Percentiles rank a stretch among this genome's conserved stretches.
phyloP scores from a whole-genome alignment of 2,797 vertebrate genomes.

The Crax fasciolata region DNA sequence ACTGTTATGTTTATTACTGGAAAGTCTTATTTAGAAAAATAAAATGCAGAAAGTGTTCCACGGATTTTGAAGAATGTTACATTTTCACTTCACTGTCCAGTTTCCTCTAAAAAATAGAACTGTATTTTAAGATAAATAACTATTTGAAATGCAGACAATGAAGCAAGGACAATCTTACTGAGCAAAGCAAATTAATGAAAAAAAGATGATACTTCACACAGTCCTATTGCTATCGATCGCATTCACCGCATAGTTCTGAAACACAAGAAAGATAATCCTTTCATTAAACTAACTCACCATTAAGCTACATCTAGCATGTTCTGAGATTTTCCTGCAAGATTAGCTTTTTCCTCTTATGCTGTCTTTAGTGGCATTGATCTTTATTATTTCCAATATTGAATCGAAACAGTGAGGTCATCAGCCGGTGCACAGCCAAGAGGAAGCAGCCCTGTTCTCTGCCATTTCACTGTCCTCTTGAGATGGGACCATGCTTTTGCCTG shows the following conservation, averaged over 20 bases:
- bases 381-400: neutral
- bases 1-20: neutral
- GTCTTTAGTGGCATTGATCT: neutral
- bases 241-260: neutral
- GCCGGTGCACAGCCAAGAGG: neutral
- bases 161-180: neutral
- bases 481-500: neutral
- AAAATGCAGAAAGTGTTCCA: neutral
- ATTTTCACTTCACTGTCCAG: neutral
- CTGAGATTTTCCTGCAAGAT: neutral
- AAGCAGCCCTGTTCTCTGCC: neutral
- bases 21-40: neutral
- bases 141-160: neutral
- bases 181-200: neutral
- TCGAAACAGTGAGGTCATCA: neutral
- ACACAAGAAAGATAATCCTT: neutral
- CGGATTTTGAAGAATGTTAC: neutral
- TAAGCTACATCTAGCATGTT: rapidly evolving
- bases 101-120: neutral
- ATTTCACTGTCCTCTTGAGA: rapidly evolving
- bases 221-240: neutral
- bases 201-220: neutral
- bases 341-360: neutral
- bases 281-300: neutral
- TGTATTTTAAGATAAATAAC: neutral